These are phyloP conservation scores for Drosophila setosimentum DNA, from an alignment of 2,888 invertebrate species.

Conservation along the genomic window DNA sequence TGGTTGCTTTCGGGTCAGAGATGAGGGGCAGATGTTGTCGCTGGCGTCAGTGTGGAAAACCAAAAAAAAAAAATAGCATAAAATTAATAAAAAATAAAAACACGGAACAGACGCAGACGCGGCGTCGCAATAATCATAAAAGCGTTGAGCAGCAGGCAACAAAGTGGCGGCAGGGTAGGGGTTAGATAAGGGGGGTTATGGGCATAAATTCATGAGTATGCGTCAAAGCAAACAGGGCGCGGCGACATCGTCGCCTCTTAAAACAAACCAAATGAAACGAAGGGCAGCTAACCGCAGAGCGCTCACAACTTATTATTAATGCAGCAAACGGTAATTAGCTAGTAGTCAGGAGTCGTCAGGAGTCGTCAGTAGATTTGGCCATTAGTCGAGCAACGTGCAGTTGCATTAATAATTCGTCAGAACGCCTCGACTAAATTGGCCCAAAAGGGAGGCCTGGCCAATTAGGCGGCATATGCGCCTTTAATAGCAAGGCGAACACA, in stretches of 20 bases:
- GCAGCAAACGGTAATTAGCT: slow-evolving; percentile 49
- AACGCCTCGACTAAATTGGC: slow-evolving; percentile 37
- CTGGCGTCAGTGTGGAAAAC: slow-evolving; percentile 63
- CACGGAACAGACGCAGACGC: slow-evolving; percentile 72
- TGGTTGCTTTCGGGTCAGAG: not conserved
- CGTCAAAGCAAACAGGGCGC: slow-evolving; percentile 55
- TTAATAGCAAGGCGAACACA: slow-evolving; percentile 35
- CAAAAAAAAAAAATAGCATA: not conserved
- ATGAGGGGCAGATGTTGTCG: slow-evolving; percentile 8
- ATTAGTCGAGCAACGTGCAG: slow-evolving; percentile 49
- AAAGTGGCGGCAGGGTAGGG: not conserved
- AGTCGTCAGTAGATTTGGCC: slow-evolving; percentile 22
- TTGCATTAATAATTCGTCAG: slow-evolving; percentile 67
- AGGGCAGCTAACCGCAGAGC: not conserved
- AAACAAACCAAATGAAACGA: not conserved
- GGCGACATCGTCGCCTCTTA: slow-evolving; percentile 7
- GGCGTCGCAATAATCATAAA: slow-evolving; percentile 80
- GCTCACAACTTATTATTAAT: slow-evolving; percentile 44
- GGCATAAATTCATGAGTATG: slow-evolving; percentile 53
- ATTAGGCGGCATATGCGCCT: slow-evolving; percentile 64
- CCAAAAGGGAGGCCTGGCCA: slow-evolving; percentile 50
- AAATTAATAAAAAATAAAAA: slow-evolving; percentile 32
- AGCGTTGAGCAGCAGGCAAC: slow-evolving; percentile 42
- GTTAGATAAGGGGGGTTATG: not conserved
- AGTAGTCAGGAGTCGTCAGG: slow-evolving; percentile 18